These are phyloP conservation scores for Ruditapes philippinarum DNA, from an alignment of 1,140 invertebrate genomes.

Conservation along the genomic window DNA sequence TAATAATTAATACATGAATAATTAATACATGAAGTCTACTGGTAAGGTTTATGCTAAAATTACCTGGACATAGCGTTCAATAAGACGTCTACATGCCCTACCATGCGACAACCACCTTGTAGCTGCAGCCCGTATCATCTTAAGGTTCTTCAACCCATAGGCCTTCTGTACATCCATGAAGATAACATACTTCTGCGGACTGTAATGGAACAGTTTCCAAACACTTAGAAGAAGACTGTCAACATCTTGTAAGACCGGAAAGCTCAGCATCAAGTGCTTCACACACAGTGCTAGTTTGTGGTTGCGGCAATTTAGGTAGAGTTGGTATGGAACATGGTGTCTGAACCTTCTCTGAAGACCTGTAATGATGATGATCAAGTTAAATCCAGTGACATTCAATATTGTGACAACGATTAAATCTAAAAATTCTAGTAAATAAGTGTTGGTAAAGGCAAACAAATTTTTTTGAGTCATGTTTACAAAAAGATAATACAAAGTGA, in stretches of 20 bases:
- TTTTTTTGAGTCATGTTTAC: too few relatives aligned
- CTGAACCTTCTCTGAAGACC: conserved; percentile 48
- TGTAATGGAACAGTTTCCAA: conserved; percentile 49
- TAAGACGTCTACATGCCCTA: conserved; percentile 20
- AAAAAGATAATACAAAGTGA: too few relatives aligned
- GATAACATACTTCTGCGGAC: conserved; percentile 23
- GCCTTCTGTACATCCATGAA: conserved; percentile 28
- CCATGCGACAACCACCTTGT: conserved; percentile 39
- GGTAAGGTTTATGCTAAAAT: too few relatives aligned
- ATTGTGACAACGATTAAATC: too few relatives aligned
- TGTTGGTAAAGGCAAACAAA: too few relatives aligned
- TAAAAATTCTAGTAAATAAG: too few relatives aligned
- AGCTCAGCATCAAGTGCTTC: conserved; percentile 18
- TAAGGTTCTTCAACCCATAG: conserved; percentile 42
- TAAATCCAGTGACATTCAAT: too few relatives aligned
- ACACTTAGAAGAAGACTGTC: conserved; percentile 31
- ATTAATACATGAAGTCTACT: too few relatives aligned
- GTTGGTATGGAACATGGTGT: conserved; percentile 7
- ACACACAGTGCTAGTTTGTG: conserved; percentile 40
- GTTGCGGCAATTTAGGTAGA: conserved; percentile 38
- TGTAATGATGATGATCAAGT: too few relatives aligned
- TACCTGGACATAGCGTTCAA: conserved; percentile 43
- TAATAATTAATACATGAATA: too few relatives aligned
- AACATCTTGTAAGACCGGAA: conserved; percentile 15
- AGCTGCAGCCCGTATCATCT: conserved; percentile 6